phyloP scores from a whole-genome alignment of 1,140 invertebrate species.

The Microplitis mediator region DNA sequence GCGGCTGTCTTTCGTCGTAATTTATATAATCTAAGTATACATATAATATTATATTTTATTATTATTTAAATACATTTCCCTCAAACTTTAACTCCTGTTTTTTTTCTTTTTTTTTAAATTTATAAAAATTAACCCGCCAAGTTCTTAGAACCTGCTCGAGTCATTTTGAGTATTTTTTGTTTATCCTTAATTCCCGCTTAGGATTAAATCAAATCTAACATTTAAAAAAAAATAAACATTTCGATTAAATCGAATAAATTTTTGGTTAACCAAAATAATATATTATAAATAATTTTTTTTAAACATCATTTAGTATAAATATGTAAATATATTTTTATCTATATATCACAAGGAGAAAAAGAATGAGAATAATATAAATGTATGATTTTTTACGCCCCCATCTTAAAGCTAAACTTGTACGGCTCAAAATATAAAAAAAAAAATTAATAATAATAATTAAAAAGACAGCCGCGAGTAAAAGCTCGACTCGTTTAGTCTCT shows the following conservation, averaged over 20 bases:
- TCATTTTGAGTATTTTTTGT: not conserved
- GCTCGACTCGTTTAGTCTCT: conserved; percentile 49
- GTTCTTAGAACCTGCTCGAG: not conserved
- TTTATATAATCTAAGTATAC: not conserved
- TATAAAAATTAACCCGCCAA: not conserved
- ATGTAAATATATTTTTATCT: not conserved
- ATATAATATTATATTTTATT: too few species aligned
- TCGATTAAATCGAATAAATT: conserved; percentile 26
- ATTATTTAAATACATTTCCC: too few species aligned
- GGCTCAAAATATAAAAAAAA: conserved; percentile 2
- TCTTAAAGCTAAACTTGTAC: conserved; percentile 20
- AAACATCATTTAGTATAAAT: too few species aligned
- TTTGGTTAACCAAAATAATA: not conserved
- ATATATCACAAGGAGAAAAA: conserved; percentile 16
- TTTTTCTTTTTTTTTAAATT: too few species aligned
- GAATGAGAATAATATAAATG: conserved; percentile 2
- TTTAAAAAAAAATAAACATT: conserved; percentile 24
- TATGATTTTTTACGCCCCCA: not conserved
- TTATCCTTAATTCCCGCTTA: not conserved
- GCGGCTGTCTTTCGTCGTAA: conserved; percentile 39
- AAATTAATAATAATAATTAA: not conserved
- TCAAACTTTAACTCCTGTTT: too few species aligned
- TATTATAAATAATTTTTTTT: too few species aligned
- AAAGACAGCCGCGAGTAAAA: conserved; percentile 44
- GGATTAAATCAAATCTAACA: conserved; percentile 23